Evolutionary conservation across 2,888 invertebrate species (phyloP).

Genomic region (Cerceris ruficornis): DNA sequence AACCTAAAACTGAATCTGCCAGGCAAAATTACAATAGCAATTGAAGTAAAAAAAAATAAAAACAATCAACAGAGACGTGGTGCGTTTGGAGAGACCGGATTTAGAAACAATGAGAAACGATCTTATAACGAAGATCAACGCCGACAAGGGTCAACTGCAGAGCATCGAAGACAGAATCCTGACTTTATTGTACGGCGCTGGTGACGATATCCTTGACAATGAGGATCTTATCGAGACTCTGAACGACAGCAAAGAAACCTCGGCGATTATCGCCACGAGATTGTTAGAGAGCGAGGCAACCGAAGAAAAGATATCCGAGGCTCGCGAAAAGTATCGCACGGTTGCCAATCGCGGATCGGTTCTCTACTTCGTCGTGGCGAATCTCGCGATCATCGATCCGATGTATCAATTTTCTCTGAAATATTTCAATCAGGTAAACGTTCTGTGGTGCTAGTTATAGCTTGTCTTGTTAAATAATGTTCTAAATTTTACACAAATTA

Average conservation of each 20-base stretch:
- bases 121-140: slow-evolving; percentile 91
- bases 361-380: slow-evolving; percentile 94
- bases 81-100: slow-evolving; percentile 94
- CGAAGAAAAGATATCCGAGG: slow-evolving; percentile 92
- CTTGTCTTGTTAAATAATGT: not conserved
- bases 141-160: slow-evolving; percentile 92
- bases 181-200: slow-evolving; percentile 89
- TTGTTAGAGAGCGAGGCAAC: slow-evolving; percentile 93
- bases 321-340: slow-evolving; percentile 92
- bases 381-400: slow-evolving; percentile 94
- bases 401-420: slow-evolving; percentile 98
- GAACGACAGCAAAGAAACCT: slow-evolving; percentile 95
- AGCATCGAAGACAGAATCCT: slow-evolving; percentile 95
- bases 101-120: slow-evolving; percentile 92
- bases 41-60: not conserved
- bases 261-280: slow-evolving; percentile 94
- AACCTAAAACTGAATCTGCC: not conserved
- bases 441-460: not conserved
- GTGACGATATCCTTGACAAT: slow-evolving; percentile 96
- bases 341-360: slow-evolving; percentile 95
- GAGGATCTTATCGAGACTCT: slow-evolving; percentile 95
- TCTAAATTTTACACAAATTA: not conserved
- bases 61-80: slow-evolving; percentile 86
- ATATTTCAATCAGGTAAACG: slow-evolving; percentile 89
- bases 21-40: not conserved